Evolutionary conservation across 2,797 vertebrate genomes (phyloP), one percentile per base, ranked within the genome.

Genomic region (Meriones psammophilus): DNA sequence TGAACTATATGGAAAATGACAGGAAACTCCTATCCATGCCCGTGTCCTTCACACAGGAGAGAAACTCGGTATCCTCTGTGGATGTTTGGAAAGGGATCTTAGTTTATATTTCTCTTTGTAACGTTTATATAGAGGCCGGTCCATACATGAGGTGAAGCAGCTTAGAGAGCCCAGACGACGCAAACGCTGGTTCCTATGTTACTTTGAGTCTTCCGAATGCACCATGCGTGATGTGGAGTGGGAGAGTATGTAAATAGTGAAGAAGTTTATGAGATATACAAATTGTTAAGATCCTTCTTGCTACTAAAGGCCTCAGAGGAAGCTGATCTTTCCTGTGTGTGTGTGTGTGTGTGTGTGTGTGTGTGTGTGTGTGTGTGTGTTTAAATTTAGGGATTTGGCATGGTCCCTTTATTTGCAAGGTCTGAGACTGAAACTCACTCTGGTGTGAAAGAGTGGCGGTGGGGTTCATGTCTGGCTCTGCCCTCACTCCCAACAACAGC

Each of bases 291-390:
- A 89, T 77, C n/a, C 6, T 93, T 78, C 6, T 62, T 87, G 68
- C 60, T 88, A n/a, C 62, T 94, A 94, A 94, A 92, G n/a, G 12
- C 18, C 24, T 20, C 69, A n/a, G 60, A 85, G n/a, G 86, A 39
- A 92, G 1, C 56, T 85, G 28, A 2, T 22, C 14, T 91, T 91
- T 74, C 56, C 20, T 80, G 56, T 18, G 50, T 50, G 50, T 50
- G 50, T 50, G 50, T 50, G 50, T 50, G 50, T 8, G 8, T 50
- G 8, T 50, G 50, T 50, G 46, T 50, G 46, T 50, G 46, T 42
- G 42, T 42, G 42, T 42, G 42, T 42, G 42, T 42, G 42, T 42
- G 42, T 50, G 50, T 50, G 50, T 50, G 50, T 50, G 50, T 50
- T 50, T 50, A 50, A 50, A 50, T 50, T 50, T 50, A 50, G 50